Evolutionary conservation across 2,797 vertebrate species (phyloP).

Genomic region (Chanos chanos): DNA sequence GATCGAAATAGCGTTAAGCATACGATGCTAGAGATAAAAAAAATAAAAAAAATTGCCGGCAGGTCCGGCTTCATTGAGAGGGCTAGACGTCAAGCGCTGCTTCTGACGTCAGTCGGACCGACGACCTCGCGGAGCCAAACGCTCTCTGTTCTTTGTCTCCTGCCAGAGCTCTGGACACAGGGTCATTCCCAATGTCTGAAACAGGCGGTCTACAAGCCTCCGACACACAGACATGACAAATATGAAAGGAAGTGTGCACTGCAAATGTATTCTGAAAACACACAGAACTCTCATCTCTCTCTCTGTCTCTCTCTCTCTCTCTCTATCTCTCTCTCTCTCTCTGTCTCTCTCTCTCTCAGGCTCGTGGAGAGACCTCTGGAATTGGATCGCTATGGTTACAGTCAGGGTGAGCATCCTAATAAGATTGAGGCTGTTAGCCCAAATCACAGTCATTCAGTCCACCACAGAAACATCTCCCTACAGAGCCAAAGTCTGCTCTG

Average conservation of each 20-base stretch:
- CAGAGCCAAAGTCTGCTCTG: too few relatives aligned
- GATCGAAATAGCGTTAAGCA: too few relatives aligned
- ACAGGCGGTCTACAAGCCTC: too few relatives aligned
- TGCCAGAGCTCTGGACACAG: too few relatives aligned
- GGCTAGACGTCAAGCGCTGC: constrained; percentile 32
- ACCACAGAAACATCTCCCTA: too few relatives aligned
- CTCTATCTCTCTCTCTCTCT: constrained; percentile 6
- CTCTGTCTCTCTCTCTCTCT: neutral
- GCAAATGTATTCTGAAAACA: neutral
- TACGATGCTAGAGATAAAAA: constrained; percentile 39
- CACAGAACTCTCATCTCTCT: constrained; percentile 5
- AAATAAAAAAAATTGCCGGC: constrained; percentile 44
- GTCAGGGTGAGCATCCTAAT: constrained; percentile 36
- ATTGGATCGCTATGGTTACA: constrained; percentile 43
- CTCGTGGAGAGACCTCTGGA: constrained; percentile 37
- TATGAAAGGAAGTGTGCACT: neutral
- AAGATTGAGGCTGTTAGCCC: neutral
- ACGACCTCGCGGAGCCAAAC: neutral
- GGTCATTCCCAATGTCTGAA: too few relatives aligned
- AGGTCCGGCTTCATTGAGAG: constrained; percentile 47
- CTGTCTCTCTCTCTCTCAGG: constrained; percentile 29
- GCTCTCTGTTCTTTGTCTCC: too few relatives aligned
- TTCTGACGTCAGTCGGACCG: constrained; percentile 43
- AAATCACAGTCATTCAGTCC: neutral
- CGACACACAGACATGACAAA: too few relatives aligned